phyloP scores from a whole-genome alignment of 2,113 vertebrate species.

The Eupsittula cactorum region DNA sequence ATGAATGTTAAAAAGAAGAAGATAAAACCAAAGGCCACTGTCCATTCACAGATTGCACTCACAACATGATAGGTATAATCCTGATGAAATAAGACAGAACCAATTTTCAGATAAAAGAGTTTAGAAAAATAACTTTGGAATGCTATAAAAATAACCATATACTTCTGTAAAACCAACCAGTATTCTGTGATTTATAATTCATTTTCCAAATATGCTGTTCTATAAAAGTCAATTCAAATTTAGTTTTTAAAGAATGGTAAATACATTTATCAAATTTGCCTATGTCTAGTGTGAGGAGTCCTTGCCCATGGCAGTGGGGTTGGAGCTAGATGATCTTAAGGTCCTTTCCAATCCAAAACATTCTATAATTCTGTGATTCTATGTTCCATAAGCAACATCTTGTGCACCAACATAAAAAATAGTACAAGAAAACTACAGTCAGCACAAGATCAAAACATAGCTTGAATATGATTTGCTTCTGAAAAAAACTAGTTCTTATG shows the following conservation, averaged over 20 bases:
- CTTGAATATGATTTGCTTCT: neutral
- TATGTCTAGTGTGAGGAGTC: neutral
- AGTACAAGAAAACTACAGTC: neutral
- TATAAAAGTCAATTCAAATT: neutral
- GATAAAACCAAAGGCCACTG: constrained; percentile 89
- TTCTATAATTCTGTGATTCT: neutral
- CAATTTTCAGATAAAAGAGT: neutral
- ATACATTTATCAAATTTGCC: neutral
- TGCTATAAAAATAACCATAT: neutral
- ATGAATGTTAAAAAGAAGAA: constrained; percentile 94
- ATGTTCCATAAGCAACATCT: neutral
- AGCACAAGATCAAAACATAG: neutral
- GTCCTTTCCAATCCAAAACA: neutral
- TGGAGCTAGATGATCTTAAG: neutral
- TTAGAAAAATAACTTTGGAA: neutral
- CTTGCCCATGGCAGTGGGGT: neutral
- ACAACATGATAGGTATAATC: constrained; percentile 77
- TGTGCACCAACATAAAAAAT: neutral
- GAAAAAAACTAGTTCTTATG: neutral
- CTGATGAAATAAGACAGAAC: constrained; percentile 57
- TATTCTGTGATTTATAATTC: neutral
- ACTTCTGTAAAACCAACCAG: neutral
- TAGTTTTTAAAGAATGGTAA: neutral
- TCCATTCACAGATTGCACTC: constrained; percentile 93
- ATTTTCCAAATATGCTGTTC: neutral